These are phyloP conservation scores for Macroramphosus scolopax DNA, from an alignment of 2,797 vertebrate species.

Conservation along the genomic window DNA sequence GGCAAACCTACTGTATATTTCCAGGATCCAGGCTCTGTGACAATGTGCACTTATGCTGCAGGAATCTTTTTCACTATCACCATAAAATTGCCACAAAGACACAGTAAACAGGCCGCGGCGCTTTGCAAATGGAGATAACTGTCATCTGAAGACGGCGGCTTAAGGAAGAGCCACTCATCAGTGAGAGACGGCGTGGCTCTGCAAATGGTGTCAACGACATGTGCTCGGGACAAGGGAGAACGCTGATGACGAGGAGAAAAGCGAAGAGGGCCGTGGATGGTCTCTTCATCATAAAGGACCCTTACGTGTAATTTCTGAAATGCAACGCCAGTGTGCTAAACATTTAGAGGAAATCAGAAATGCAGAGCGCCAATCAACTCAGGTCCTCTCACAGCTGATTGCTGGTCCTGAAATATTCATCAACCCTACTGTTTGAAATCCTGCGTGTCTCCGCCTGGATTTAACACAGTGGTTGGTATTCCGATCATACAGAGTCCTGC, in stretches of 20 bases:
- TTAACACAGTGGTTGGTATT: neutral
- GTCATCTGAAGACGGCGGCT: conserved; percentile 16
- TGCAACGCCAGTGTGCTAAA: conserved; percentile 7
- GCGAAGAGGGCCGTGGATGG: neutral
- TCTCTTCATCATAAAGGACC: conserved; percentile 20
- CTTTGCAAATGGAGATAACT: conserved; percentile 3
- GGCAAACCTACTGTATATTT: conserved; percentile 51
- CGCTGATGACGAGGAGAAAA: conserved; percentile 3
- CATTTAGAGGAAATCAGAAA: conserved; percentile 18
- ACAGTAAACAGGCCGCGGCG: conserved; percentile 1
- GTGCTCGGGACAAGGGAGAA: conserved; percentile 5
- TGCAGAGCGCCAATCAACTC: conserved; percentile 19
- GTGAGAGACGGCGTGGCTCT: neutral
- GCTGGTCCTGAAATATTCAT: conserved; percentile 6
- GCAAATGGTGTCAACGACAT: conserved; percentile 6
- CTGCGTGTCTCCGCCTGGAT: neutral
- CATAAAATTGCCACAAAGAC: conserved; percentile 19
- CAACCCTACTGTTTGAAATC: neutral
- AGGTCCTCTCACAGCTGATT: conserved; percentile 17
- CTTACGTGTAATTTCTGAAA: conserved; percentile 21
- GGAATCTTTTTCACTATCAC: conserved; percentile 3
- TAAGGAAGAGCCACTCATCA: conserved; percentile 11
- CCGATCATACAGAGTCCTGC: neutral
- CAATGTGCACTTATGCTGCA: conserved; percentile 12
- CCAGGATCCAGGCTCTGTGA: conserved; percentile 34